Base-by-base conservation (phyloP, 1,140 invertebrate genomes). In the Asobara japonica region DNA sequence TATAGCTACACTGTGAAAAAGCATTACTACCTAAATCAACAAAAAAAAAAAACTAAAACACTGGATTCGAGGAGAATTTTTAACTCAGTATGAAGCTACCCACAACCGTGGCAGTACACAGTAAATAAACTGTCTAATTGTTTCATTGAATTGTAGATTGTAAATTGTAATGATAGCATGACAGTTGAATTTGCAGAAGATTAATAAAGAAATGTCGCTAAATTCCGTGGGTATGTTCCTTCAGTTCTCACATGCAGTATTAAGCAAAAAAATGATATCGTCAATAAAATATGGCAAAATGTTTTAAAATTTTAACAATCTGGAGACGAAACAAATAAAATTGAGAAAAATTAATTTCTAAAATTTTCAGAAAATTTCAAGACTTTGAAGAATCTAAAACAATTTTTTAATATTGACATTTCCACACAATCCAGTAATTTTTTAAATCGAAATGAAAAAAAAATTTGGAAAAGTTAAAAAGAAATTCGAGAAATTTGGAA, bases 1-100 rank as follows among this genome's bases (percentile, higher is more conserved):
- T 71, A 68, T 77, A 73, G 77, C 73, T 76, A 77, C 74, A 80
- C 80, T 82, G 80, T 82, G 80, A 82, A 82, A 81, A 82, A 82
- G 80, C 80, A 82, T 81, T 82, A 81, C 78, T 71, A 72, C 51
- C 65, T 65, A 61, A 72, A 69, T 66, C 30, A 29, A 65, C 22
- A 51, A 65, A 72, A 18, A 62, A 67, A 41, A 48, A 68, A 72
- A 64, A 69, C 36, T 65, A 31, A 62, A 60, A 62, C 30, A 29
- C n/a, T n/a, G n/a, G n/a, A n/a, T n/a, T n/a, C n/a, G n/a, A n/a
- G n/a, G n/a, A n/a, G n/a, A n/a, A n/a, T n/a, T n/a, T n/a, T n/a
- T n/a, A n/a, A n/a, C n/a, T n/a, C n/a, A n/a, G n/a, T n/a, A n/a
- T n/a, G n/a, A n/a, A n/a, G n/a, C n/a, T 70, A 70, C 68, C 68